Conservation (phyloP, 2,113 vertebrate species). For the Drymodes brunneopygia region DNA sequence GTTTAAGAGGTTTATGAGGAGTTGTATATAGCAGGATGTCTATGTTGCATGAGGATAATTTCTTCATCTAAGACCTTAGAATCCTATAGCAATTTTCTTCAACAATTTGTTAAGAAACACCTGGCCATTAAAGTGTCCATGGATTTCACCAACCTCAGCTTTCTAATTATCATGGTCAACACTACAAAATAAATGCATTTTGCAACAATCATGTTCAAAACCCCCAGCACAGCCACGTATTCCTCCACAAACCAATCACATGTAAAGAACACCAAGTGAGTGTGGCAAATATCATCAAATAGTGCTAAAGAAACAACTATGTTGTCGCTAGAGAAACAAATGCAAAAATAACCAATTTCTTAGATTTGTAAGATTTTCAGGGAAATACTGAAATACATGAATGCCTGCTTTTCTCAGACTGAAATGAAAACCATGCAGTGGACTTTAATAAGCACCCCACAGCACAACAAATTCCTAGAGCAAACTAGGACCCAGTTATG, state of each 20-base stretch:
- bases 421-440: neutral
- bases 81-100: neutral
- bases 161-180: neutral
- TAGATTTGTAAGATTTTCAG: neutral
- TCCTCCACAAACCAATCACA: neutral
- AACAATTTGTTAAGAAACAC: neutral
- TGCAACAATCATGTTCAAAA: neutral
- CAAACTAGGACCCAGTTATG: neutral
- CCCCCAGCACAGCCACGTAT: neutral
- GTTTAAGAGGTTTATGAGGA: too few relatives aligned
- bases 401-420: neutral
- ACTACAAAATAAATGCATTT: neutral
- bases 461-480: neutral
- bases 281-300: neutral
- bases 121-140: neutral
- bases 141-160: neutral
- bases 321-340: neutral
- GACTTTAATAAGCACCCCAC: neutral
- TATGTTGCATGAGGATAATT: neutral
- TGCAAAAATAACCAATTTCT: accelerated
- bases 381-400: neutral
- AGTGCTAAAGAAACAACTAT: neutral
- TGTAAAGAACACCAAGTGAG: neutral
- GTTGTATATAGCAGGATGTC: neutral
- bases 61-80: neutral